Evolutionary conservation across 2,888 invertebrate species (phyloP).

Genomic region (Drosophila anomalata): DNA sequence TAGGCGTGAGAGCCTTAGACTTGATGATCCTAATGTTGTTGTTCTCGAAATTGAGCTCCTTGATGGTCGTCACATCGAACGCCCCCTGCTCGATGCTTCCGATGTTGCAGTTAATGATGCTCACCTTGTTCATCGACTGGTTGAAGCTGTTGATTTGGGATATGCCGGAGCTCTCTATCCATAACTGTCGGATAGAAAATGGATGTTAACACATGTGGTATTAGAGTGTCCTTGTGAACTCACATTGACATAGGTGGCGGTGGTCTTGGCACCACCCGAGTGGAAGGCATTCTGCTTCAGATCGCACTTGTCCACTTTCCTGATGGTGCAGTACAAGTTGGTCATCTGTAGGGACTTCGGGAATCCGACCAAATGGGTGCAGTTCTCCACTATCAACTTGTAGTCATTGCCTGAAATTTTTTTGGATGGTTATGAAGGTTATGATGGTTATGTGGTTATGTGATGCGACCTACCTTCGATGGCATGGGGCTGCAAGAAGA

Average conservation of each 20-base stretch:
- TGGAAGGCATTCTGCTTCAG: slow-evolving; percentile 81
- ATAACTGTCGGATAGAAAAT: slow-evolving; percentile 62
- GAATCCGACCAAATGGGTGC: slow-evolving; percentile 71
- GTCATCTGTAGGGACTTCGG: slow-evolving; percentile 80
- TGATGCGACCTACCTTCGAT: slow-evolving; percentile 75
- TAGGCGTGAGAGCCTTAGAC: slow-evolving; percentile 80
- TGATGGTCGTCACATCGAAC: slow-evolving; percentile 82
- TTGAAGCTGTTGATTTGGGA: slow-evolving; percentile 78
- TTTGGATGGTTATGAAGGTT: not conserved
- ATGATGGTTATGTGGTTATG: too few species aligned
- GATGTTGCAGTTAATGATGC: slow-evolving; percentile 79
- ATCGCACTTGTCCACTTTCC: slow-evolving; percentile 71
- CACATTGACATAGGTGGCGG: slow-evolving; percentile 74
- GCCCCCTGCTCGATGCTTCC: slow-evolving; percentile 75
- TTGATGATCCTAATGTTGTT: slow-evolving; percentile 81
- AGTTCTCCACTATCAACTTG: slow-evolving; percentile 78
- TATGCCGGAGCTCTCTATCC: slow-evolving; percentile 76
- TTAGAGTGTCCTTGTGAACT: slow-evolving; percentile 25
- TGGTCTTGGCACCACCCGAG: slow-evolving; percentile 46
- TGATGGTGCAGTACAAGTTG: slow-evolving; percentile 75
- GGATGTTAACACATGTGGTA: too few species aligned
- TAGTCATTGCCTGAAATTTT: slow-evolving; percentile 69
- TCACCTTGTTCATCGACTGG: slow-evolving; percentile 80
- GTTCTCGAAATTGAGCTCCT: slow-evolving; percentile 78
- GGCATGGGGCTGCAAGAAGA: slow-evolving; percentile 76